Evolutionary conservation across 1,140 invertebrate genomes (phyloP), one percentile per base, ranked within the genome.

Genomic region (Batillaria attramentaria): DNA sequence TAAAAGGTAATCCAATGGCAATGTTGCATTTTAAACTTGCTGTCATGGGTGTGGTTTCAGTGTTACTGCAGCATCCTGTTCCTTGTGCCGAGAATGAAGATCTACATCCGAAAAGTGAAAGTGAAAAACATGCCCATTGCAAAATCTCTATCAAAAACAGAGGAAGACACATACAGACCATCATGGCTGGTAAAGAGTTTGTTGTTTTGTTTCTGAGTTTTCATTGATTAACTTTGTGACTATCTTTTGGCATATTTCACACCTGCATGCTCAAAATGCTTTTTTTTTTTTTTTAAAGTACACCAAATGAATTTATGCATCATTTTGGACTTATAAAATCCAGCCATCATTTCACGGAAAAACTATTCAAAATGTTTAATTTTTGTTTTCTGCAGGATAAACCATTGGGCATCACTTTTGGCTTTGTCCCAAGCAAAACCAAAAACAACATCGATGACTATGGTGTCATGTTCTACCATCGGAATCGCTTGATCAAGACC

Each of bases 41-140:
- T n/a, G n/a, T n/a, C n/a, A n/a, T n/a, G n/a, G n/a, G 69, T 77
- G 72, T 83, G 31, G 73, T 76, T 83, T 16, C 81, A 89, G 88
- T 88, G 87, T 78, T 90, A 90, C 75, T 89, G 88, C 79, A 87
- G 85, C 69, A 89, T 90, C 60, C 68, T 90, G 62, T 90, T 84
- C 65, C 73, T 88, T 57, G 85, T 87, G 65, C 89, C 89, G 28
- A 79, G 87, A 39, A 89, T 90, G 89, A 90, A 89, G 77, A 90
- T 90, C 69, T 83, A 86, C 31, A 72, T 90, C 35, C 77, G 87
- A 50, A 87, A 85, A 1, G 77, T 83, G 62, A 88, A 87, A 80
- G 88, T 90, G 35, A 83, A 85, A 62, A 88, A 85, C 16, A 88
- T 87, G 79, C 79, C 89, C 28, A 86, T 90, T 35, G 80, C 79